phyloP scores from a whole-genome alignment of 2,797 vertebrate species.

The Oryzias dopingdopingensis region DNA sequence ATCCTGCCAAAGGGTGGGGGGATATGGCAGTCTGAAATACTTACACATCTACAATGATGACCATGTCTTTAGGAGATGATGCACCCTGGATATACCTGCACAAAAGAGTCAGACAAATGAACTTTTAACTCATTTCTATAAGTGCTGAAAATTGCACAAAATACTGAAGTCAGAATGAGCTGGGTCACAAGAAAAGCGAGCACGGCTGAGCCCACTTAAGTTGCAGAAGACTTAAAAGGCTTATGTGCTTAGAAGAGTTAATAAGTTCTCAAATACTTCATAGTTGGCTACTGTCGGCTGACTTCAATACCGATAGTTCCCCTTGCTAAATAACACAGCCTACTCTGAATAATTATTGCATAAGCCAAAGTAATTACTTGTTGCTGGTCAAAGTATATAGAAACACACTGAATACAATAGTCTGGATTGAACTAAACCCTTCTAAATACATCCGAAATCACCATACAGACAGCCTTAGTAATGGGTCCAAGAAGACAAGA shows the following conservation, averaged over 20 bases:
- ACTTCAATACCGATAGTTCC: slow-evolving; percentile 44
- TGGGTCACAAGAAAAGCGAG: slow-evolving; percentile 47
- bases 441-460: slow-evolving; percentile 1
- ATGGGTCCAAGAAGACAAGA: not conserved
- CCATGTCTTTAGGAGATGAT: slow-evolving; percentile 98
- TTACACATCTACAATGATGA: slow-evolving; percentile 99
- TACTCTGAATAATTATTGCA: slow-evolving; percentile 55
- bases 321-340: slow-evolving; percentile 51
- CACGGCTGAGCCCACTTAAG: slow-evolving; percentile 64
- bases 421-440: slow-evolving; percentile 16
- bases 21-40: slow-evolving; percentile 64
- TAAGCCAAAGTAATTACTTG: slow-evolving; percentile 53
- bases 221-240: slow-evolving; percentile 62
- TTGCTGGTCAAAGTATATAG: slow-evolving; percentile 51
- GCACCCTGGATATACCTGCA: slow-evolving; percentile 98
- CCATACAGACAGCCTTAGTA: not conserved
- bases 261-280: slow-evolving; percentile 62
- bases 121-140: slow-evolving; percentile 46
- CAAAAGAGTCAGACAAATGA: slow-evolving; percentile 43
- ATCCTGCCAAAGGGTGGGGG: slow-evolving; percentile 4
- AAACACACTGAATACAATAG: slow-evolving; percentile 41
- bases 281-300: slow-evolving; percentile 45
- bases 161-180: slow-evolving; percentile 53
- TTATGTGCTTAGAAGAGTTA: slow-evolving; percentile 73
- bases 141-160: slow-evolving; percentile 44